These are phyloP conservation scores for Plecotus auritus DNA, from an alignment of 2,113 vertebrate genomes.

Conservation along the genomic window DNA sequence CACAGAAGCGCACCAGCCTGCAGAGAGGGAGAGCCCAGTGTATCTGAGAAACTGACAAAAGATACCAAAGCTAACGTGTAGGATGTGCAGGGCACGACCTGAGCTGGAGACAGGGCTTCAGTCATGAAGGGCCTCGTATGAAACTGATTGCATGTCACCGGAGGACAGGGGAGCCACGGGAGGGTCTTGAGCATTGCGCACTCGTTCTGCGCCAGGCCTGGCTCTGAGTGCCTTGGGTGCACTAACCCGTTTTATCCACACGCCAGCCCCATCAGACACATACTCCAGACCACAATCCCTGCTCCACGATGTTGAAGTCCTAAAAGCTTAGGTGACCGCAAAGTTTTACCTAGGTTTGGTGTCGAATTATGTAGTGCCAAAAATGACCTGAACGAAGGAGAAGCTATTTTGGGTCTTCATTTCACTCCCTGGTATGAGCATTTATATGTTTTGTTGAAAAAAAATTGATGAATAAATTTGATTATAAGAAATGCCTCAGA, in stretches of 20 bases:
- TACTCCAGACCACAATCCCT: neutral
- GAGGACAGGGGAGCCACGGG: neutral
- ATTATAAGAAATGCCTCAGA: neutral
- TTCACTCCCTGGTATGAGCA: neutral
- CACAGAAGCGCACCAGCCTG: neutral
- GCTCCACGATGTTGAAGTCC: neutral
- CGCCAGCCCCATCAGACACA: fast-evolving
- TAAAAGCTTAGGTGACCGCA: neutral
- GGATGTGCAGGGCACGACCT: no score
- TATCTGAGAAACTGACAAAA: neutral
- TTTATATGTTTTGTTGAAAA: neutral
- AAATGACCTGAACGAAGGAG: neutral
- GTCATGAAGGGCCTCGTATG: neutral
- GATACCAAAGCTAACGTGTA: neutral
- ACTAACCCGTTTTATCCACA: neutral
- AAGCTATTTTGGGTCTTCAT: neutral
- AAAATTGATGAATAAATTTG: neutral
- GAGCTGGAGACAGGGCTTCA: neutral
- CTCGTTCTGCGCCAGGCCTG: neutral
- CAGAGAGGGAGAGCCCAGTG: neutral
- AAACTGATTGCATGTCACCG: neutral
- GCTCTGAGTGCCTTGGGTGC: neutral
- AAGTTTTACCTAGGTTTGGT: neutral
- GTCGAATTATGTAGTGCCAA: neutral
- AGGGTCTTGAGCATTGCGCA: neutral